Evolutionary conservation across 2,797 vertebrate genomes (phyloP), one percentile per base, ranked within the genome.

Genomic region (Anguilla megastoma): DNA sequence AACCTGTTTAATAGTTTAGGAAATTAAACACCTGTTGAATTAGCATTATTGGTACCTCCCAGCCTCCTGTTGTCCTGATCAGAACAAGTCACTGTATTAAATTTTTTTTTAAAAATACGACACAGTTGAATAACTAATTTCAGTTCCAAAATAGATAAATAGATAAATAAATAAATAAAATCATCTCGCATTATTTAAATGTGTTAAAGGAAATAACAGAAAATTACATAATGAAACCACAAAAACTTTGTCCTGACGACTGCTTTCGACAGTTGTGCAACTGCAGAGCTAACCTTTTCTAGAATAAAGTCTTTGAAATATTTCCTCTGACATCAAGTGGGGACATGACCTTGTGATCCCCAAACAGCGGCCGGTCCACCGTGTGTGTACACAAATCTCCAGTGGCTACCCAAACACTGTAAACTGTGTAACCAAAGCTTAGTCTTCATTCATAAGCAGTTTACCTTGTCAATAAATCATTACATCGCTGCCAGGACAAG

Each of bases 351-450:
- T 92, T 90, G 90, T 90, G 94, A 92, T 86, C 86, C 89, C 74
- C 91, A 92, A 92, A 94, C 94, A 91, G 95, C 94, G 95, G 95
- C 93, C 92, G 91, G 82, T 87, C 92, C 92, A 94, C 91, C 89
- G 91, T 91, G 92, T 94, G 94, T 96, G 93, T 94, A 94, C 92
- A 95, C 90, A 93, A 94, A 94, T 91, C 92, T 93, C 93, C 93
- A 92, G 93, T 93, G 94, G 95, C 95, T 94, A 94, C 94, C 95
- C 94, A 94, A 94, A 96, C 94, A 95, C 93, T 95, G 95, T 95
- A 95, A 96, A 96, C 94, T 96, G 95, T 96, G 95, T 96, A 95
- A 96, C 94, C 94, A 94, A 95, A 95, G 94, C 94, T 96, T 94
- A 95, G 91, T 91, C 90, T 92, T 96, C 95, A 95, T 96, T 95